A percentile compares a stretch with the other conserved stretches of the same genome.
Conservation (phyloP, 92 coral and sea anemone genomes). For the Palythoa grandis region DNA sequence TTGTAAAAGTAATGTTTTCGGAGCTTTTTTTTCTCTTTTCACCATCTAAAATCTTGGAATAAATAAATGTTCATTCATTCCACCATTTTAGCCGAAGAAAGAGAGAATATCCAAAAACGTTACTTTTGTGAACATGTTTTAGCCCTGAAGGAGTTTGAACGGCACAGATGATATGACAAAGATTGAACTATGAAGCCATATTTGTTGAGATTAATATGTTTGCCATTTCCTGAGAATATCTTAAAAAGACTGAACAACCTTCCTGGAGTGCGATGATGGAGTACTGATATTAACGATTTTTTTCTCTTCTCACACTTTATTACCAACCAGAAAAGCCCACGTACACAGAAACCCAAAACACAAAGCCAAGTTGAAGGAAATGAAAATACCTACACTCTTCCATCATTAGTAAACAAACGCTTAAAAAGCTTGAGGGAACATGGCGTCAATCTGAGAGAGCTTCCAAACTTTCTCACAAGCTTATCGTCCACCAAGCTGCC, state of each 20-base stretch:
- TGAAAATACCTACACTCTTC: background rate
- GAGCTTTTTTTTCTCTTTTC: too few relatives aligned
- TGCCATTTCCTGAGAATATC: background rate
- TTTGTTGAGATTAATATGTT: too few relatives aligned
- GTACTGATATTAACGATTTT: background rate
- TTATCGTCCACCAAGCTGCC: background rate
- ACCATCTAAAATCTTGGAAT: too few relatives aligned
- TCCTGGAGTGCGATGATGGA: too few relatives aligned
- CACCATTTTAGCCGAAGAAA: too few relatives aligned
- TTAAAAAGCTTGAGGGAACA: slow-evolving; percentile 27
- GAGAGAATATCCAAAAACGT: too few relatives aligned
- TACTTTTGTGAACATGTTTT: too few relatives aligned
- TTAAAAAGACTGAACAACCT: background rate
- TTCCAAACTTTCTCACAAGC: background rate
- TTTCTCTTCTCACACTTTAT: background rate
- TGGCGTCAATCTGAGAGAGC: slow-evolving; percentile 21
- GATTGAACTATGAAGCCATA: too few relatives aligned
- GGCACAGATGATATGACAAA: too few relatives aligned
- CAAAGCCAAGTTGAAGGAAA: background rate
- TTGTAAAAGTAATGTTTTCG: too few relatives aligned
- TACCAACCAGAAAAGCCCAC: background rate
- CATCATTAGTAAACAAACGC: slow-evolving; percentile 24
- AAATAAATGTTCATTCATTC: too few relatives aligned
- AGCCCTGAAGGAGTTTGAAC: too few relatives aligned
- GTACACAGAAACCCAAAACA: background rate